phyloP scores from a whole-genome alignment of 2,888 invertebrate species.

The Acrobeloides nanus region DNA sequence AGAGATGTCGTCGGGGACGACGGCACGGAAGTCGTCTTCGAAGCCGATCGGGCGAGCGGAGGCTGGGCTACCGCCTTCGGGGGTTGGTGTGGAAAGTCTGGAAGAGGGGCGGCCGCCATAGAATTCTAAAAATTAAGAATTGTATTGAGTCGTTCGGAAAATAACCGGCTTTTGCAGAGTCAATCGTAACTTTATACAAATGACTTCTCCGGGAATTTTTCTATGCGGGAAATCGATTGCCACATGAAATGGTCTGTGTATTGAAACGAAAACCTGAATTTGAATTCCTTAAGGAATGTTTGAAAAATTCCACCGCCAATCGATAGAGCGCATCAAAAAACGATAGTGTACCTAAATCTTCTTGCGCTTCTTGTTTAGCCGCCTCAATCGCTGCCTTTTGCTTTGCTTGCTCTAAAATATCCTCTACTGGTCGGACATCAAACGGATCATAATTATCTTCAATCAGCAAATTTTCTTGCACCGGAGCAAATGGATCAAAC shows the following conservation, averaged over 20 bases:
- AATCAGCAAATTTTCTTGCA: slow-evolving; percentile 25
- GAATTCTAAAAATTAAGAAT: slow-evolving; percentile 2
- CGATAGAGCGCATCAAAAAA: too few species aligned
- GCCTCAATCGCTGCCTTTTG: slow-evolving; percentile 37
- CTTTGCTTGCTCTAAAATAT: slow-evolving; percentile 52
- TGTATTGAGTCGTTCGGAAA: too few species aligned
- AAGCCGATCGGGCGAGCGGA: slow-evolving; percentile 42
- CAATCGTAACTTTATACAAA: slow-evolving; percentile 76
- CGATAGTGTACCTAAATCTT: slow-evolving; percentile 69
- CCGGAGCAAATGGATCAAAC: slow-evolving; percentile 42
- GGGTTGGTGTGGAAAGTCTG: slow-evolving; percentile 44
- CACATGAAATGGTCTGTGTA: too few species aligned
- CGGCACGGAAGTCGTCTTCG: slow-evolving; percentile 50
- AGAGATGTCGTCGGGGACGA: too few species aligned
- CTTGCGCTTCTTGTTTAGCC: slow-evolving; percentile 23
- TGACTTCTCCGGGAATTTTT: slow-evolving; percentile 79
- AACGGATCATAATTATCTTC: slow-evolving; percentile 44
- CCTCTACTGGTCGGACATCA: slow-evolving; percentile 50
- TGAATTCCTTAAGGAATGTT: too few species aligned
- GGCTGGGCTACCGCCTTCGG: slow-evolving; percentile 48
- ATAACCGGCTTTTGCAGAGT: too few species aligned
- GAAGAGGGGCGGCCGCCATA: slow-evolving; percentile 19
- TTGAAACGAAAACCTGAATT: too few species aligned
- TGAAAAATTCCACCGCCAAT: too few species aligned
- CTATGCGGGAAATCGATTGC: too few species aligned